Percentiles rank a stretch among this genome's conserved stretches.
These are phyloP conservation scores for Prunella fulvescens DNA, from an alignment of 2,113 vertebrate species.

Conservation along the genomic window DNA sequence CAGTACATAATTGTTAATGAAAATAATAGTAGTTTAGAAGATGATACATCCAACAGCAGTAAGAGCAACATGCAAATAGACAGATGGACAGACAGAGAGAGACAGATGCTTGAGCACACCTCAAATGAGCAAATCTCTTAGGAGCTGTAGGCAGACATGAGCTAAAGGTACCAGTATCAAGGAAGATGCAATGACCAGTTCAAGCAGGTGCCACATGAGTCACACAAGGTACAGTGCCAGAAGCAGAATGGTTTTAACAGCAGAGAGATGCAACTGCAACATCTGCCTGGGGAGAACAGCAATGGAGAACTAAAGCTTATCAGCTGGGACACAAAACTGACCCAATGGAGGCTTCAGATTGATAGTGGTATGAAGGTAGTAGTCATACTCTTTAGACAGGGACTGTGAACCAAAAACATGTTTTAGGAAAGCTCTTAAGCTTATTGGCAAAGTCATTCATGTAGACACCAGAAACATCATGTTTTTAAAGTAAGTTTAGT, in stretches of 20 bases:
- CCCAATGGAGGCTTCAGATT: not conserved
- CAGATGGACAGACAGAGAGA: not conserved
- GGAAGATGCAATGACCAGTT: not conserved
- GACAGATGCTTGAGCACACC: not conserved
- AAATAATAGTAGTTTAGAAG: not conserved
- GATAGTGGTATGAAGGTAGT: not conserved
- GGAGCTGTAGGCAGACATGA: not conserved
- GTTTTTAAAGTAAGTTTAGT: not conserved
- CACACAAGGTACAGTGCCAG: not conserved
- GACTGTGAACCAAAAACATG: not conserved
- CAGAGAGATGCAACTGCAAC: not conserved
- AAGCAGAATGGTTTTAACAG: not conserved
- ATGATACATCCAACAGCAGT: not conserved
- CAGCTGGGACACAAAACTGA: not conserved
- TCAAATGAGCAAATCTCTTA: not conserved
- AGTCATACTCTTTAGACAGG: not conserved
- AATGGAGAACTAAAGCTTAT: not conserved
- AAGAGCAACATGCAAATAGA: not conserved
- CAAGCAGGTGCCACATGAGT: not conserved
- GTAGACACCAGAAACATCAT: not conserved
- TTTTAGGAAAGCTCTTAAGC: not conserved
- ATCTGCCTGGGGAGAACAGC: not conserved
- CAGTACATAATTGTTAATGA: not conserved
- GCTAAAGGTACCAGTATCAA: not conserved
- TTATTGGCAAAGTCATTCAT: not conserved